Conservation (phyloP, 2,113 vertebrate species). For the Epinephelus fuscoguttatus region DNA sequence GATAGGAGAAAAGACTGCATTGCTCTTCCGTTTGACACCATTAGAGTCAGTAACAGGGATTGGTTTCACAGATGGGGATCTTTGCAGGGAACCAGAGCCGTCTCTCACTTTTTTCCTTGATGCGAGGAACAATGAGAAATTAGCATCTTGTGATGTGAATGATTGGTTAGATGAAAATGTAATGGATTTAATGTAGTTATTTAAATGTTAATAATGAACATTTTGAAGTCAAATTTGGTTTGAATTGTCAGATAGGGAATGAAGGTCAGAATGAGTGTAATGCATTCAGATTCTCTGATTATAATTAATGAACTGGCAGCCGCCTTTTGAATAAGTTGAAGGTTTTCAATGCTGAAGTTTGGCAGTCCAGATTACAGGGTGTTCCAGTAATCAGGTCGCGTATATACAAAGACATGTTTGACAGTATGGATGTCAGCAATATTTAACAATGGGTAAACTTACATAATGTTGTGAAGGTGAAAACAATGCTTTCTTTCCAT, state of each 20-base stretch:
- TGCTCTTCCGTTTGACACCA: slow-evolving; percentile 30
- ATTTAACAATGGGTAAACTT: neutral
- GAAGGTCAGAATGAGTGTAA: slow-evolving; percentile 12
- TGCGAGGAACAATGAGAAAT: neutral
- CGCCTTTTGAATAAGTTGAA: neutral
- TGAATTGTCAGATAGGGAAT: neutral
- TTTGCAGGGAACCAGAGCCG: slow-evolving; percentile 7
- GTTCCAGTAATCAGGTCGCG: neutral
- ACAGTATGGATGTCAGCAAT: slow-evolving; percentile 10
- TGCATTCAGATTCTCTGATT: slow-evolving; percentile 12
- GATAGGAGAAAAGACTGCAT: neutral
- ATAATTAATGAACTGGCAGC: neutral
- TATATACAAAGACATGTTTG: neutral
- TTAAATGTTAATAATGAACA: slow-evolving; percentile 1
- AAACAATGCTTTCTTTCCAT: neutral
- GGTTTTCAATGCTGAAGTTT: slow-evolving; percentile 28
- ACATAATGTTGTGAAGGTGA: neutral
- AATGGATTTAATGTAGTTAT: neutral
- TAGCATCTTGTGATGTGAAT: neutral
- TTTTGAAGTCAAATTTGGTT: slow-evolving; percentile 3
- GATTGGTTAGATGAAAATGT: neutral
- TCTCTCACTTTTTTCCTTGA: neutral
- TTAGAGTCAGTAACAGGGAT: slow-evolving; percentile 11
- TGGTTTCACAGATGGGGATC: slow-evolving; percentile 40
- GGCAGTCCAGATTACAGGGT: neutral